Base-by-base conservation (phyloP, 2,113 vertebrate genomes). In the Prionailurus bengalensis region DNA sequence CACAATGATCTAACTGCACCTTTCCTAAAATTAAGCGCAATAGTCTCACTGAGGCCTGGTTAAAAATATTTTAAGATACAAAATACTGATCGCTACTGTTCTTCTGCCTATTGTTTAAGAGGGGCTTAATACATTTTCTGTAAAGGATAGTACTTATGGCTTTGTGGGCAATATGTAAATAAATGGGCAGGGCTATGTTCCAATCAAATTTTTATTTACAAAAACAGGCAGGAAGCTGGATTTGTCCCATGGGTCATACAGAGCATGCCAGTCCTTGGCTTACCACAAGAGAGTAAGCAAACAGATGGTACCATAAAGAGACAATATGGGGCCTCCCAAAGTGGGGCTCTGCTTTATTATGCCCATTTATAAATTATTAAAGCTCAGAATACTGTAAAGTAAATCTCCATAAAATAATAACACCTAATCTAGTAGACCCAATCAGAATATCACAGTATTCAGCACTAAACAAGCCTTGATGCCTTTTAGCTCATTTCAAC, bases 341-440 rank as follows among this genome's bases (percentile, higher is more conserved):
- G 21, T 27, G 21, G 27, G 27, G 39, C 27, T 91, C 74, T 65
- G 78, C 58, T 91, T 96, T 61, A 85, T 71, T 73, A 92, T 39
- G 58, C 25, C 6, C 23, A 89, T 21, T 93, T 97, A 84, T 84
- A 95, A 94, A 89, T 70, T 63, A 79, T 21, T 94, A 71, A 89
- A 86, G 48, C 12, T 96, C 36, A 95, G n/a, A 95, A 85, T 81
- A 42, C 5, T 78, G 0, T 36, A 78, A 85, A 93, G 53, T 68
- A 91, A 79, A 94, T 80, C 27, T 61, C n/a, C 66, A 93, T 36
- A 85, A 86, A 94, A 68, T 66, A 90, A 25, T 80, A 63, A 79
- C n/a, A 23, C 12, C 33, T 21, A 55, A 66, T 86, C 66, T 76
- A 66, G 15, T 90, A 87, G 0, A 92, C 17, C 66, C 68, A 55